Evolutionary conservation across 2,797 vertebrate species (phyloP).

Genomic region (Varecia variegata): DNA sequence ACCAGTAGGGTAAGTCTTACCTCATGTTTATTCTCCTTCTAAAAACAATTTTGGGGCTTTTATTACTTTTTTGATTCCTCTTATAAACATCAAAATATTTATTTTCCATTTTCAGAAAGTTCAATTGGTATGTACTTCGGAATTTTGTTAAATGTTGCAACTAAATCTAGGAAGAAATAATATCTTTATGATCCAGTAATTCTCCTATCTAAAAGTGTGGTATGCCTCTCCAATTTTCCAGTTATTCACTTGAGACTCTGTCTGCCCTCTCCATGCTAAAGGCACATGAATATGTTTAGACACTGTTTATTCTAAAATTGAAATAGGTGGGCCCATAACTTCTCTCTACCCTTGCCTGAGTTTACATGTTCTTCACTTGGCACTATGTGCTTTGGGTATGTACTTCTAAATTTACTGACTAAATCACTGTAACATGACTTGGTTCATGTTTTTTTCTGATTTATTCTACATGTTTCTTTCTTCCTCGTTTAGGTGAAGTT

Average conservation of each 20-base stretch:
- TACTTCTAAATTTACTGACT: neutral
- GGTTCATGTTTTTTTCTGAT: neutral
- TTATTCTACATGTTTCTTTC: neutral
- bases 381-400: neutral
- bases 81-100: neutral
- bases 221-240: too few relatives aligned
- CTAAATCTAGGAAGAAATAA: neutral
- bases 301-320: neutral
- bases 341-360: neutral
- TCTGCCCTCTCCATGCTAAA: neutral
- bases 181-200: neutral
- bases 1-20: neutral
- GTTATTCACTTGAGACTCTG: neutral
- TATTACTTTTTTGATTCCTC: conserved; percentile 4
- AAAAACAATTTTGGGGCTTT: neutral
- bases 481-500: neutral
- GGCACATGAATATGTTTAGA: neutral
- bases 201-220: neutral
- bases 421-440: neutral
- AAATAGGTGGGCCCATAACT: too few relatives aligned
- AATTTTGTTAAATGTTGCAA: neutral
- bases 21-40: neutral
- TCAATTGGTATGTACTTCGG: neutral
- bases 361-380: neutral
- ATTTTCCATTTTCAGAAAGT: neutral